Base-by-base conservation (phyloP, 2,113 vertebrate genomes). In the Scomber japonicus region DNA sequence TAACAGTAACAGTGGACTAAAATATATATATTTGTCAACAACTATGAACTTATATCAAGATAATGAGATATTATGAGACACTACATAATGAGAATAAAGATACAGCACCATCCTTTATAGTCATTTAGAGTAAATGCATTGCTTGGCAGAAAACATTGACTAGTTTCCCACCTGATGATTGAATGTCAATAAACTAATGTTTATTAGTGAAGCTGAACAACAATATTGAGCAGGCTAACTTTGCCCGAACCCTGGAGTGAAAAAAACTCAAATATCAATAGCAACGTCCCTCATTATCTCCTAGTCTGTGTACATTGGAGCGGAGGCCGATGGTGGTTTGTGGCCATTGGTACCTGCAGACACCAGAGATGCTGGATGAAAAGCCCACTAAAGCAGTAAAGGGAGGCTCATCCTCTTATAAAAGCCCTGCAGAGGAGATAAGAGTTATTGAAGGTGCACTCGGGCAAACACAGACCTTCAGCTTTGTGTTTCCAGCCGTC, bases 401-500 rank as follows among this genome's bases (percentile, higher is more conserved):
- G 27, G 17, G 49, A 44, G 19, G 30, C 44, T 73, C 51, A 30
- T 64, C 48, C 45, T 51, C 56, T 27, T 4, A 61, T 27, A 70
- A 69, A 75, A 21, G 55, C 27, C 3, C 78, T 21, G 12, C 54
- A 40, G 56, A n/a, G 30, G 27, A 71, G 75, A 71, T 84, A 55
- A 84, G 79, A 68, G 5, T 77, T 82, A 87, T 35, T 79, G 57
- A 75, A 76, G 57, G 31, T 21, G 51, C 60, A 60, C 50, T 74
- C 1, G 3, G 63, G 72, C 78, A 71, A 62, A 78, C 63, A 46
- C 74, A 65, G 31, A 60, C 56, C n/a, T 79, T 84, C 65, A 76
- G 1, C 48, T 45, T 48, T 31, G 30, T n/a, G 27, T 59, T 55
- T 54, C 30, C 57, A 9, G 56, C 35, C 48, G 5, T 57, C 15